Evolutionary conservation across 2,888 invertebrate genomes (phyloP).

Genomic region (Micoletzkya japonica): DNA sequence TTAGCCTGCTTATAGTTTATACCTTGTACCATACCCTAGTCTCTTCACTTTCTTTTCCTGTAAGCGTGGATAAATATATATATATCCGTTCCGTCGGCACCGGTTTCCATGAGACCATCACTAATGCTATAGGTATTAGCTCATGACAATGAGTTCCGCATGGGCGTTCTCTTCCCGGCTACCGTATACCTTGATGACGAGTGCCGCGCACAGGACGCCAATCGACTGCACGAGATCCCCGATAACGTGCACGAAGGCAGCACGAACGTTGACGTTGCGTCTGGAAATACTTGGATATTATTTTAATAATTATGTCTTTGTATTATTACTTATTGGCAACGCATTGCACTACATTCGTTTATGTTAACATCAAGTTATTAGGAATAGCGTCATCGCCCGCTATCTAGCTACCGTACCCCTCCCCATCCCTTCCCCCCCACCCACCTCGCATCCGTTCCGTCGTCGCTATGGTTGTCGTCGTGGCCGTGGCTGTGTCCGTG

Average conservation of each 20-base stretch:
- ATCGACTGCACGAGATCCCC: constrained; percentile 93
- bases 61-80: too few species aligned
- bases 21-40: too few species aligned
- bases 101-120: too few species aligned
- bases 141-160: too few species aligned
- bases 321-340: background rate
- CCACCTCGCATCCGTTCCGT: background rate
- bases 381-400: too few species aligned
- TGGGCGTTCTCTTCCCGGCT: too few species aligned
- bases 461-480: constrained; percentile 30
- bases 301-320: too few species aligned
- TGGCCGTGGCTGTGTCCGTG: constrained; percentile 24
- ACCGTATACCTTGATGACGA: constrained; percentile 76
- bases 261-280: constrained; percentile 74
- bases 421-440: background rate
- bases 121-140: too few species aligned
- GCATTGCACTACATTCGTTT: background rate
- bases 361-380: too few species aligned
- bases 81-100: too few species aligned
- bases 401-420: background rate
- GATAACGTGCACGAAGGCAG: constrained; percentile 92
- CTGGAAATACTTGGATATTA: constrained; percentile 24
- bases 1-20: too few species aligned
- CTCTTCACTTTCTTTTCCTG: too few species aligned
- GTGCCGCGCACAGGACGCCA: constrained; percentile 87